Evolutionary conservation across 2,797 vertebrate species (phyloP).

Genomic region (Galago senegalensis): DNA sequence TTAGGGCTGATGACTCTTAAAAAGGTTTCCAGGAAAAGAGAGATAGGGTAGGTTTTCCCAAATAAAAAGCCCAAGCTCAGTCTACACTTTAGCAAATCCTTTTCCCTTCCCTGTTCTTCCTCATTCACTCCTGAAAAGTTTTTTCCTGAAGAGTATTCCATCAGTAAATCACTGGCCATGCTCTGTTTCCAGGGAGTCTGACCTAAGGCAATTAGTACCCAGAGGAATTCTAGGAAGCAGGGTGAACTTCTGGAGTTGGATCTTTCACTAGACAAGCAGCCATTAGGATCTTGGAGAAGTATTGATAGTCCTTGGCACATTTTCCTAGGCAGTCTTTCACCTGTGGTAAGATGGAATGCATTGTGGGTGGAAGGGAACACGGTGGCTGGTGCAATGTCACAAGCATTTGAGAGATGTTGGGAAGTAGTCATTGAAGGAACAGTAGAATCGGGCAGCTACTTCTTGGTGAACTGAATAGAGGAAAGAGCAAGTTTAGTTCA

Average conservation of each 20-base stretch:
- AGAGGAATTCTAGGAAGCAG: conserved; percentile 9
- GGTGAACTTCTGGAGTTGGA: background rate
- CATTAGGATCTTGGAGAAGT: background rate
- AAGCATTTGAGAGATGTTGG: background rate
- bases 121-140: background rate
- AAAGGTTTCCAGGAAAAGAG: background rate
- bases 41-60: background rate
- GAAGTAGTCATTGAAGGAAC: background rate
- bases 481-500: background rate
- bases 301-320: background rate
- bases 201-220: background rate
- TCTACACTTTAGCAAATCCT: background rate
- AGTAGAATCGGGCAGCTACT: background rate
- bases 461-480: background rate
- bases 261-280: background rate
- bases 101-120: background rate
- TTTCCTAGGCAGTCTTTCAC: background rate
- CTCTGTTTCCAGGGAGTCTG: background rate
- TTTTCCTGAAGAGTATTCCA: background rate
- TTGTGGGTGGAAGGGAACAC: background rate
- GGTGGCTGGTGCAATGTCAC: background rate
- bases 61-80: background rate
- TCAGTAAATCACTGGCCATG: background rate
- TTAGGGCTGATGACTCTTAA: background rate
- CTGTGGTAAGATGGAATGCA: background rate